Conservation (phyloP, 2,888 invertebrate species). For the Parelbella ahira region DNA sequence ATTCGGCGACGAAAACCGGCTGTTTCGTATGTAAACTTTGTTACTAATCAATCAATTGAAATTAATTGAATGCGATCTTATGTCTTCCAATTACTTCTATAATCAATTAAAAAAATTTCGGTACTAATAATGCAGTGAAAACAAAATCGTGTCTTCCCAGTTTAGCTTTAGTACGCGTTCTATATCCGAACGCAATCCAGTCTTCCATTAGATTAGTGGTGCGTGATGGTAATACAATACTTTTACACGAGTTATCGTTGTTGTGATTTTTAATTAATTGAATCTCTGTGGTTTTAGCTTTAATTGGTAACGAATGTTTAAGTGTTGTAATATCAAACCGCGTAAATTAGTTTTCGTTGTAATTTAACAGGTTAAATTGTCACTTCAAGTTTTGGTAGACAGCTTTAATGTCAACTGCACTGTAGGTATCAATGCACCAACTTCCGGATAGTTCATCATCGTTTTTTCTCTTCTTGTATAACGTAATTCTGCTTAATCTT, state of each 20-base stretch:
- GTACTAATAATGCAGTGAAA: slow-evolving; percentile 67
- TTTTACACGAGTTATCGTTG: slow-evolving; percentile 32
- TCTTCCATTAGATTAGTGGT: slow-evolving; percentile 76
- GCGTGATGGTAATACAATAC: slow-evolving; percentile 44
- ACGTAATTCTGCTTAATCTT: slow-evolving; percentile 26
- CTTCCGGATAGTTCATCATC: slow-evolving; percentile 51
- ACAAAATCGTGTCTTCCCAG: slow-evolving; percentile 79
- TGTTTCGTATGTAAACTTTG: slow-evolving; percentile 75
- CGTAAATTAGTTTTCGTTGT: slow-evolving; percentile 53
- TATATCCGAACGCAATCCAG: slow-evolving; percentile 47
- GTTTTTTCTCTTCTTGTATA: slow-evolving; percentile 25
- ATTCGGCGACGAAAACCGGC: slow-evolving; percentile 53
- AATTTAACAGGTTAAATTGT: slow-evolving; percentile 58
- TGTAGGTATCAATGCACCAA: slow-evolving; percentile 70
- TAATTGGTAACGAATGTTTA: slow-evolving; percentile 15
- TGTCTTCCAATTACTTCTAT: slow-evolving; percentile 36
- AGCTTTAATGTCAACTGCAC: slow-evolving; percentile 76
- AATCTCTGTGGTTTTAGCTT: slow-evolving; percentile 29
- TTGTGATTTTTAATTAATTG: slow-evolving; percentile 41
- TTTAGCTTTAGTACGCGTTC: slow-evolving; percentile 65
- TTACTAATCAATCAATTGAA: slow-evolving; percentile 41
- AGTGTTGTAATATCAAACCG: slow-evolving; percentile 41
- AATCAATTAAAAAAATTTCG: slow-evolving; percentile 41
- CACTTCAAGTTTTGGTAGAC: slow-evolving; percentile 75
- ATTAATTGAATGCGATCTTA: slow-evolving; percentile 26